A percentile compares a stretch with the other conserved stretches of the same genome.
phyloP scores from a whole-genome alignment of 2,113 vertebrate genomes.

The Castor canadensis region DNA sequence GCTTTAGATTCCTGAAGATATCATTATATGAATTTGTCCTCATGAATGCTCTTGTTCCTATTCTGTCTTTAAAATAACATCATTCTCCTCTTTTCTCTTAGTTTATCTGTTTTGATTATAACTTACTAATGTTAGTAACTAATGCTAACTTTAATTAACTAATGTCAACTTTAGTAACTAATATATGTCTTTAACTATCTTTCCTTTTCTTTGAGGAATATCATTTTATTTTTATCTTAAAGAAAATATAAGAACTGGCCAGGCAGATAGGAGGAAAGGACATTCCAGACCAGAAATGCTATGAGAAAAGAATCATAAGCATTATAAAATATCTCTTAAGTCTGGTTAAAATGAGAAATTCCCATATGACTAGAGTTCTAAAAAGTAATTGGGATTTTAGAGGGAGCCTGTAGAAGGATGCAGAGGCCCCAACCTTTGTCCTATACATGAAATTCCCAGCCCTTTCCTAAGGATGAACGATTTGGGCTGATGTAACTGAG shows the following conservation, averaged over 20 bases:
- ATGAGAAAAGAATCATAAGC: not conserved
- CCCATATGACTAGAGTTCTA: not conserved
- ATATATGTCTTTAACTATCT: not conserved
- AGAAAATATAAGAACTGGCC: not conserved
- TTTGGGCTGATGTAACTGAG: not conserved
- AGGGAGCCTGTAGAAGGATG: not conserved
- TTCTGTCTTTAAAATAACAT: not conserved
- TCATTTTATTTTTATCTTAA: conserved; percentile 23
- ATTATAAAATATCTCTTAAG: not conserved
- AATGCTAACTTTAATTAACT: too few relatives aligned
- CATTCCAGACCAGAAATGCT: not conserved
- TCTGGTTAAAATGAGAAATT: not conserved
- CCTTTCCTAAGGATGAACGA: not conserved
- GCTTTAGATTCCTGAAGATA: not conserved
- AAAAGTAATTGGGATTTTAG: not conserved
- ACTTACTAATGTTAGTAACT: too few relatives aligned
- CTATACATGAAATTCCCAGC: not conserved
- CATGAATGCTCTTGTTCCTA: not conserved
- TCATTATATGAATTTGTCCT: not conserved
- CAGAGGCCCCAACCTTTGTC: not conserved
- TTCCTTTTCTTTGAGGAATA: not conserved
- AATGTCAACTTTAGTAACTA: too few relatives aligned
- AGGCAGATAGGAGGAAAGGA: not conserved
- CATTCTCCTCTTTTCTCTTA: not conserved
- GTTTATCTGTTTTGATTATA: not conserved